Evolutionary conservation across 1,140 invertebrate species (phyloP), one percentile per base, ranked within the genome.

Genomic region (Halyomorpha halys): DNA sequence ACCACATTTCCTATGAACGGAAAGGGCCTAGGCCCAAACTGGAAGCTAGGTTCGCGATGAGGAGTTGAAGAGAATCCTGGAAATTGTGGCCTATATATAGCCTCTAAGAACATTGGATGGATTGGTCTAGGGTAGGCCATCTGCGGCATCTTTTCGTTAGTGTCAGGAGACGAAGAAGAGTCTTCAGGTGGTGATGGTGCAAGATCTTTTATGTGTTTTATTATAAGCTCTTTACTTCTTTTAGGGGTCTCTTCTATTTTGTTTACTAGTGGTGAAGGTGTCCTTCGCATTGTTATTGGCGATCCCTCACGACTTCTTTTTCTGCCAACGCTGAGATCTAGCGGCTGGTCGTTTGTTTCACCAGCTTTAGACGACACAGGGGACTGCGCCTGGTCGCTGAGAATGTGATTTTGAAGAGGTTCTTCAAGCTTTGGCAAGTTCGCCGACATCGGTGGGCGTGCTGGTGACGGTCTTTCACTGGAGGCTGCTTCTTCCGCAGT

Each of bases 51-150:
- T 1, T 68, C 64, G 44, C 70, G 72, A 30, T 67, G 67, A 64
- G 75, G 70, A 51, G 78, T 76, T n/a, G n/a, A n/a, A n/a, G n/a
- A n/a, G 70, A 84, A 82, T 15, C 77, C 75, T 14, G 81, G 75
- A 73, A 84, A 81, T 60, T 76, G 67, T 0, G 78, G 76, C 30
- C 84, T 78, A 67, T 87, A 87, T 76, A 88, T 81, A 0, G 84
- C 81, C 66, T 87, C 86, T 16, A 90, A 74, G 34, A 90, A 77
- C 75, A 89, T 82, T 0, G 87, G 87, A 70, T 90, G 86, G 15
- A 89, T 83, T 0, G 87, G 85, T 71, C 83, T 77, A 0, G 88
- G 86, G 68, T 89, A 90, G 1, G 85, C 85, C 80, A 90, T 83
- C 16, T 79, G 81, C 30, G 69, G 74, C 18, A 72, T 44, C 49